Evolutionary conservation across 1,140 invertebrate genomes (phyloP).

Genomic region (Leucophenga varia): DNA sequence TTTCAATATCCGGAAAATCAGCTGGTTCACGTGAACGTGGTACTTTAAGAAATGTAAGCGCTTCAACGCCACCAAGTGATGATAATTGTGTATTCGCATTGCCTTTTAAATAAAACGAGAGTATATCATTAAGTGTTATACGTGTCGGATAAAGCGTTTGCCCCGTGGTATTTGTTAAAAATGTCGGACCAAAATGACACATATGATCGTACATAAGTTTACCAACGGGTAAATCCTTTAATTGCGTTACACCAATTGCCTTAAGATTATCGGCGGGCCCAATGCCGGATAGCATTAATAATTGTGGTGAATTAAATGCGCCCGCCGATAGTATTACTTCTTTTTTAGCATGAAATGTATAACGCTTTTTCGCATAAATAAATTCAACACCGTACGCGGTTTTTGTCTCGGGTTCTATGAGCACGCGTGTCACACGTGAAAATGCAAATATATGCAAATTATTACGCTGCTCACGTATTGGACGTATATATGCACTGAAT

Average conservation of each 20-base stretch:
- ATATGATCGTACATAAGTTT: conserved; percentile 74
- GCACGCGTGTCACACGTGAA: conserved; percentile 64
- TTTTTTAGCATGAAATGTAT: conserved; percentile 62
- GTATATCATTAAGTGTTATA: conserved; percentile 55
- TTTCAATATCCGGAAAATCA: conserved; percentile 65
- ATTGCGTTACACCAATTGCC: conserved; percentile 65
- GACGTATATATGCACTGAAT: conserved; percentile 64
- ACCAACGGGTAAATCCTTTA: conserved; percentile 71
- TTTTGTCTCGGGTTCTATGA: conserved; percentile 62
- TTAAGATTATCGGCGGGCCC: conserved; percentile 69
- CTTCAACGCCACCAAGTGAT: conserved; percentile 64
- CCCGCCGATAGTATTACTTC: conserved; percentile 74
- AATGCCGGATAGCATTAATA: conserved; percentile 80
- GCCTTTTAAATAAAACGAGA: conserved; percentile 58
- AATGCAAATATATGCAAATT: conserved; percentile 68
- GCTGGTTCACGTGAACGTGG: conserved; percentile 59
- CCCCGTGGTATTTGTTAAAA: conserved; percentile 60
- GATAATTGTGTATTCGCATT: conserved; percentile 57
- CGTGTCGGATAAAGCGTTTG: conserved; percentile 26
- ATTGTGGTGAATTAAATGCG: conserved; percentile 75
- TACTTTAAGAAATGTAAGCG: conserved; percentile 65
- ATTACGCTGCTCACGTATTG: conserved; percentile 59
- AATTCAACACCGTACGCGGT: conserved; percentile 68
- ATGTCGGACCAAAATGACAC: conserved; percentile 66
- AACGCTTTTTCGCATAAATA: conserved; percentile 55